These are phyloP conservation scores for Lasioglossum oenotherae DNA, from an alignment of 2,888 invertebrate genomes.

Conservation along the genomic window DNA sequence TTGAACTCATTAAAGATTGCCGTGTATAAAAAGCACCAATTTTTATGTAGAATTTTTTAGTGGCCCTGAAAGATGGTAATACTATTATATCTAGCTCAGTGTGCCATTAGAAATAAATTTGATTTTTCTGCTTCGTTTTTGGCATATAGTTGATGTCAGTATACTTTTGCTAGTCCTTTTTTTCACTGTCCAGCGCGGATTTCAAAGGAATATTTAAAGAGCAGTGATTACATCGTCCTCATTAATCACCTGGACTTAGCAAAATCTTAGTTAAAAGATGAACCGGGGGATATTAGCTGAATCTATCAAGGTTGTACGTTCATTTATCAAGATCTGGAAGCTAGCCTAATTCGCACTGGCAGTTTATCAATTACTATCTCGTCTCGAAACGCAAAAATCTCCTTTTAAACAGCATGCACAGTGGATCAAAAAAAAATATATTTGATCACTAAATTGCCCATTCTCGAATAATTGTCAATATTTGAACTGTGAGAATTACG, in stretches of 20 bases:
- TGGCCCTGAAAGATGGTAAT: not conserved
- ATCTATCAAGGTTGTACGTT: conserved; percentile 2
- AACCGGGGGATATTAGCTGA: not conserved
- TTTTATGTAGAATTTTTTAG: not conserved
- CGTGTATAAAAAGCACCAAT: not conserved
- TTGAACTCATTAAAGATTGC: not conserved
- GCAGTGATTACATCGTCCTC: not conserved
- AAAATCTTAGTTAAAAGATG: conserved; percentile 2
- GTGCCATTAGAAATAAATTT: not conserved
- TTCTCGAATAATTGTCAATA: no score
- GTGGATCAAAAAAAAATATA: not conserved
- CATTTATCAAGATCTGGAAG: conserved; percentile 26
- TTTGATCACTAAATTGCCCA: not conserved
- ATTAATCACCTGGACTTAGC: not conserved
- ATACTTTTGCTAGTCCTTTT: not conserved
- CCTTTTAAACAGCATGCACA: not conserved
- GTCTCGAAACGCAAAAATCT: conserved; percentile 1
- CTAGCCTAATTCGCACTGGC: conserved; percentile 1
- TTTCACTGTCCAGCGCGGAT: not conserved
- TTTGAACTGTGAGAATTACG: no score
- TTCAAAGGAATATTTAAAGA: not conserved
- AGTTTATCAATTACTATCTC: not conserved
- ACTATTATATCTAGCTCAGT: not conserved
- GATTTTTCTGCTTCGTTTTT: not conserved
- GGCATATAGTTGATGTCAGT: not conserved